Conservation (phyloP, 1,140 invertebrate genomes). For the Zophobas morio region DNA sequence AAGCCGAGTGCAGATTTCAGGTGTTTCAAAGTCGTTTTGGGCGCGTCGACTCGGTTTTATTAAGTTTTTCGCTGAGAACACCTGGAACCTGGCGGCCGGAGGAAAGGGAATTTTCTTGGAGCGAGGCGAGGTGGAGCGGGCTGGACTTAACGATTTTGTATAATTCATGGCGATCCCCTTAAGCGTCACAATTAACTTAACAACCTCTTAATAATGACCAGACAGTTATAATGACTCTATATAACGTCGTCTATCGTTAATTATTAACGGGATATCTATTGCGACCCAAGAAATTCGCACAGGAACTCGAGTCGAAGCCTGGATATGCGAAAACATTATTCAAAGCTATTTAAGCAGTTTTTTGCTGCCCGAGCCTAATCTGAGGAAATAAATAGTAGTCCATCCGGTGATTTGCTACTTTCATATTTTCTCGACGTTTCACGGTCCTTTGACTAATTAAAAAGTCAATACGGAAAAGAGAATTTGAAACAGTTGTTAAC, state of each 20-base stretch:
- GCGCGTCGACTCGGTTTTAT: conserved; percentile 35
- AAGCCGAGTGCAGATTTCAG: conserved; percentile 45
- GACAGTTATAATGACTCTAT: conserved; percentile 29
- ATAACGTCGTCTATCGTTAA: conserved; percentile 13
- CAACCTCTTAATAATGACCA: conserved; percentile 29
- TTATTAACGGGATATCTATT: conserved; percentile 14
- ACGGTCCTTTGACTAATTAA: too few species aligned
- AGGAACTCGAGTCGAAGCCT: background rate
- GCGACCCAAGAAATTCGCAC: background rate
- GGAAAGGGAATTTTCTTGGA: conserved; percentile 3
- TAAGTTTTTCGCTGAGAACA: conserved; percentile 51
- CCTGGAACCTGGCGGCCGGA: conserved; percentile 30
- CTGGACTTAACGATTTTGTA: conserved; percentile 35
- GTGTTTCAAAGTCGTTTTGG: conserved; percentile 44
- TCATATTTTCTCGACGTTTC: too few species aligned
- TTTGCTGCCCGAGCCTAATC: too few species aligned
- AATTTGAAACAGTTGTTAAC: too few species aligned
- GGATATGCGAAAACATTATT: too few species aligned
- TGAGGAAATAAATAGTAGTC: too few species aligned
- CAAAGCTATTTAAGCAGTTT: too few species aligned
- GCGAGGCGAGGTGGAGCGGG: background rate
- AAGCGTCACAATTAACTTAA: conserved; percentile 29
- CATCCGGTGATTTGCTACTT: too few species aligned
- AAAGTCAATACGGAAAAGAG: too few species aligned
- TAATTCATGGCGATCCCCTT: conserved; percentile 38